A percentile compares a stretch with the other conserved stretches of the same genome.
These are phyloP conservation scores for Toxotes chatareus DNA, from an alignment of 2,113 vertebrate genomes.

Conservation along the genomic window DNA sequence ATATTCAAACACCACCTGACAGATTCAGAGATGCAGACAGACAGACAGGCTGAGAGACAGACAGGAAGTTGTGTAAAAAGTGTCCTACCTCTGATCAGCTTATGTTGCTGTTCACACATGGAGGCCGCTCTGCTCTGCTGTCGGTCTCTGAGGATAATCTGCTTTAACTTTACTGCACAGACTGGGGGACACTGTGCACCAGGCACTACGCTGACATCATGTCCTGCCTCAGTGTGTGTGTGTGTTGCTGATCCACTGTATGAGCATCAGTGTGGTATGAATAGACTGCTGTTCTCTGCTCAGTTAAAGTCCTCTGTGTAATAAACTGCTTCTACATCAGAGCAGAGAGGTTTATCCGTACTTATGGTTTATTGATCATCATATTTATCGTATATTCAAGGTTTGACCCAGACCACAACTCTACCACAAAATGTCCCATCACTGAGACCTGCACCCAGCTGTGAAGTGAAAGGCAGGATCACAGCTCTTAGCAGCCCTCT, in stretches of 20 bases:
- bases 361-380: not conserved
- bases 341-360: no score
- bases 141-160: constrained; percentile 52
- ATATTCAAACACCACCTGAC: not conserved
- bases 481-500: no score
- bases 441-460: no score
- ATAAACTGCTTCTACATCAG: not conserved
- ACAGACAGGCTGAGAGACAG: not conserved
- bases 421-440: no score
- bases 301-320: not conserved
- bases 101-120: constrained; percentile 63
- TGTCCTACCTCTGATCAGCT: constrained; percentile 73
- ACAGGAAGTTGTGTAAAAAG: constrained; percentile 25
- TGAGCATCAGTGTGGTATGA: constrained; percentile 18
- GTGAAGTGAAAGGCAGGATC: no score
- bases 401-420: no score
- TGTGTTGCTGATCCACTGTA: constrained; percentile 38
- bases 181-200: constrained; percentile 52
- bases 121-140: constrained; percentile 57
- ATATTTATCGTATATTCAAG: no score
- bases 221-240: constrained; percentile 34
- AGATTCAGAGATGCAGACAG: no score
- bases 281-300: constrained; percentile 51
- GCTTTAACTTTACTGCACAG: constrained; percentile 35
- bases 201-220: constrained; percentile 72